These are phyloP conservation scores for Oegoconia quadripuncta DNA, from an alignment of 2,888 invertebrate species.

Conservation along the genomic window DNA sequence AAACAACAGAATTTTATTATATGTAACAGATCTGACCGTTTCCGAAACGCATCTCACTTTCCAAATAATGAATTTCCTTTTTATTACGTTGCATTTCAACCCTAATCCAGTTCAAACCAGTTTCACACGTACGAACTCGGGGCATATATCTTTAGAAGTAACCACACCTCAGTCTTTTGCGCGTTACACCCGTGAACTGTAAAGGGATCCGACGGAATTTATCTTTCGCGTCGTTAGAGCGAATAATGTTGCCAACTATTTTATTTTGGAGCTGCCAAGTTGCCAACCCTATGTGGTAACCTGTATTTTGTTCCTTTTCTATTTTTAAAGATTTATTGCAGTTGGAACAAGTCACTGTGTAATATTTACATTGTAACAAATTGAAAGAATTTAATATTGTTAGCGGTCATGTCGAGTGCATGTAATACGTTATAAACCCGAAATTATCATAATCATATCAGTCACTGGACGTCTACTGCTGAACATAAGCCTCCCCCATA, in stretches of 20 bases:
- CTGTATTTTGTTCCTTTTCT: conserved; percentile 12
- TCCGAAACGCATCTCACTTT: no score
- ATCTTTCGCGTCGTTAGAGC: conserved; percentile 59
- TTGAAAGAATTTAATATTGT: no score
- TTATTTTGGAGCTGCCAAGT: conserved; percentile 37
- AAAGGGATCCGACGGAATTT: conserved; percentile 56
- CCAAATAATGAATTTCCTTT: neutral
- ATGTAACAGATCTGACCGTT: no score
- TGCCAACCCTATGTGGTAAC: conserved; percentile 19
- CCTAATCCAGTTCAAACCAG: conserved; percentile 3
- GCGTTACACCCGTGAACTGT: conserved; percentile 47
- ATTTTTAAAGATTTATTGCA: no score
- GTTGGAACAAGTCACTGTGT: neutral
- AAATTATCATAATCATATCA: no score
- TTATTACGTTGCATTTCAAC: neutral
- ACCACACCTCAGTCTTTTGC: conserved; percentile 52
- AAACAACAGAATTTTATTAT: no score
- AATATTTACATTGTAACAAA: neutral
- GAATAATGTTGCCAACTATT: conserved; percentile 62
- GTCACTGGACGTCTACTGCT: no score
- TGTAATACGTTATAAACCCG: no score
- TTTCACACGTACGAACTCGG: conserved; percentile 19
- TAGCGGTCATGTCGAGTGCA: no score
- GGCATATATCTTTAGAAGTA: conserved; percentile 37
- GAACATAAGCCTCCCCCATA: no score